Evolutionary conservation across 2,888 invertebrate species (phyloP), one percentile per base, ranked within the genome.

Genomic region (Amphipoea lucens): DNA sequence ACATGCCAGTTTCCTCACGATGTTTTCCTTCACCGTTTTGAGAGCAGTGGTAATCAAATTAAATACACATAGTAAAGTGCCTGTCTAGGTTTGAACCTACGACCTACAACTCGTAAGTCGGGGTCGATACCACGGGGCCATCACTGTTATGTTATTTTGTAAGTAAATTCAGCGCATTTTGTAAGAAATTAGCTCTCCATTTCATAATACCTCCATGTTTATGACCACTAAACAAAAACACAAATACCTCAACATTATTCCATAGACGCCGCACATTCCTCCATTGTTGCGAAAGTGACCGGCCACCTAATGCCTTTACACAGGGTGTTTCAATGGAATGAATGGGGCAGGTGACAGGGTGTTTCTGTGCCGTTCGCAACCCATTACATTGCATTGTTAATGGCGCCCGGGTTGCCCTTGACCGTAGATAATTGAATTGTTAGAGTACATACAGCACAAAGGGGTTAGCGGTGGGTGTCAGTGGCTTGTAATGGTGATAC

Each of bases 381-480:
- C 74, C 75, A 77, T 84, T 79, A 86, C 62, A 60, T 57, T 73
- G 76, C 78, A 82, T 86, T 84, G 86, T 86, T 83, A 79, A 85
- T 80, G 77, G 65, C 62, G 23, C 45, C 66, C 45, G 71, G 36
- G 72, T 36, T 29, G 42, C 68, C 80, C 83, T 74, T 85, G 83
- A 78, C 83, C 77, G 83, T 67, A 40, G 48, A 20, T 40, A 75
- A 85, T 83, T 83, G 60, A 85, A 80, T 83, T 77, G 80, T 83
- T 77, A 73, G 20, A 48, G 69, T 74, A 74, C 57, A 51, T 40
- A 23, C 51, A 57, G 65, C 70, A 66, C 2, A 54, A 67, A 78
- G 69, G 65, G 57, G 29, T 74, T 42, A 45, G n/a, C 11, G 29
- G n/a, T 40, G 45, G 57, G 12, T 57, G 40, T n/a, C 6, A 57